Conservation (phyloP, 1,140 invertebrate species). For the Armadillidium nasatum region DNA sequence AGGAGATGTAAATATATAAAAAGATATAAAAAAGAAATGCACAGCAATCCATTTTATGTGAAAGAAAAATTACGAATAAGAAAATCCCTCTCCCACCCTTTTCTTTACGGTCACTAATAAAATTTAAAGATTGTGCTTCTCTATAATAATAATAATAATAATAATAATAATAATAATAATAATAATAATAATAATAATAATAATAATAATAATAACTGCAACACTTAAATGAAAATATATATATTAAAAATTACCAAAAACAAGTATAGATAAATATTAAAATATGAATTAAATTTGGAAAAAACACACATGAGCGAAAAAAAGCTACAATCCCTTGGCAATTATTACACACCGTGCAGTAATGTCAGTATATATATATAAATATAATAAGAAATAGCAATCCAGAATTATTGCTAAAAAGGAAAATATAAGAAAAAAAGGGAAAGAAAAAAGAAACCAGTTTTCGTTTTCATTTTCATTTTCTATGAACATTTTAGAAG, state of each 20-base stretch:
- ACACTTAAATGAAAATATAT: neutral
- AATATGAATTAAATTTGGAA: slow-evolving; percentile 10
- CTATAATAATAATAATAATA: slow-evolving; percentile 12
- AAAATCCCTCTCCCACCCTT: slow-evolving; percentile 41
- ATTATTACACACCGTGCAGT: slow-evolving; percentile 45
- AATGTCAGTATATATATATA: slow-evolving; percentile 38
- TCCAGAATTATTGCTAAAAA: slow-evolving; percentile 7
- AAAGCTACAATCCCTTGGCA: slow-evolving; percentile 45
- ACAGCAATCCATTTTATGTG: slow-evolving; percentile 36
- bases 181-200: neutral
- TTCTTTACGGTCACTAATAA: neutral
- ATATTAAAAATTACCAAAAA: neutral
- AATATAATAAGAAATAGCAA: slow-evolving; percentile 37
- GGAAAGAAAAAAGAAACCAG: neutral
- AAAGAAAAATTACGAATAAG: slow-evolving; percentile 26
- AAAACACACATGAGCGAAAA: slow-evolving; percentile 44
- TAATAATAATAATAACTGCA: neutral
- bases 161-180: slow-evolving; percentile 15
- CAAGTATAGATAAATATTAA: slow-evolving; percentile 3
- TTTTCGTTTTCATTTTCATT: too few species aligned
- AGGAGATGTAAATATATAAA: neutral
- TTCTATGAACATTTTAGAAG: too few species aligned
- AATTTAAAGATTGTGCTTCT: neutral
- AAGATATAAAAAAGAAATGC: slow-evolving; percentile 34
- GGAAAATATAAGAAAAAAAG: neutral